These are phyloP conservation scores for Eidolon dupreanum DNA, from an alignment of 2,797 vertebrate genomes.

Conservation along the genomic window DNA sequence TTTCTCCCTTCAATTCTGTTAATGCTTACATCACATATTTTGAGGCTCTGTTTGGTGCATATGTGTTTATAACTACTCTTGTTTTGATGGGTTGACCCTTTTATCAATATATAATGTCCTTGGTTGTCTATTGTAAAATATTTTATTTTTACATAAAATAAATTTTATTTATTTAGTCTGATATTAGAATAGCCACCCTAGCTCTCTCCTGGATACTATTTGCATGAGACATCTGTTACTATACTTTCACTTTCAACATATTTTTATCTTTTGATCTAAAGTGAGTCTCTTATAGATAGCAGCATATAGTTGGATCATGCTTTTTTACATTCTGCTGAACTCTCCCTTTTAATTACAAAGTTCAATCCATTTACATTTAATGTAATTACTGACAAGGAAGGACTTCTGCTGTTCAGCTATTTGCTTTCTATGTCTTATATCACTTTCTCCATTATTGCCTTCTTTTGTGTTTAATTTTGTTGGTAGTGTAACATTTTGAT, in stretches of 20 bases:
- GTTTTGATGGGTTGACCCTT: not conserved
- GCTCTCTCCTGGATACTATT: not conserved
- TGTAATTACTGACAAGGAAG: not conserved
- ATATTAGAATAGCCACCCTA: not conserved
- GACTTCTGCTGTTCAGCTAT: not conserved
- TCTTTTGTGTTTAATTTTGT: not conserved
- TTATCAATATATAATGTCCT: slow-evolving; percentile 45
- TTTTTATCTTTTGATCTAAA: not conserved
- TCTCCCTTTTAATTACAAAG: slow-evolving; percentile 18
- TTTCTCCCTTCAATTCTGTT: not conserved
- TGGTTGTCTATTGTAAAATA: not conserved
- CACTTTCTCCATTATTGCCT: slow-evolving; percentile 4
- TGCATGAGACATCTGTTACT: not conserved
- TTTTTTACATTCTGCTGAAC: slow-evolving; percentile 30
- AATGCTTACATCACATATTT: slow-evolving; percentile 4
- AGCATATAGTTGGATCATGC: not conserved
- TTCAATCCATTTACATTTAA: slow-evolving; percentile 17
- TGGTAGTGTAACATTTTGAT: slow-evolving; percentile 6
- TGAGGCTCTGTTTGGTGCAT: not conserved
- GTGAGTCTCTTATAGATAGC: not conserved
- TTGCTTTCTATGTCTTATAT: not conserved
- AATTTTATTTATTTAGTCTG: not conserved
- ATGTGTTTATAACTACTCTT: not conserved
- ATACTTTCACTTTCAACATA: not conserved
- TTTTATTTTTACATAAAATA: not conserved